Evolutionary conservation across 2,113 vertebrate genomes (phyloP), one percentile per base, ranked within the genome.

Genomic region (Ceuthmochares aereus): DNA sequence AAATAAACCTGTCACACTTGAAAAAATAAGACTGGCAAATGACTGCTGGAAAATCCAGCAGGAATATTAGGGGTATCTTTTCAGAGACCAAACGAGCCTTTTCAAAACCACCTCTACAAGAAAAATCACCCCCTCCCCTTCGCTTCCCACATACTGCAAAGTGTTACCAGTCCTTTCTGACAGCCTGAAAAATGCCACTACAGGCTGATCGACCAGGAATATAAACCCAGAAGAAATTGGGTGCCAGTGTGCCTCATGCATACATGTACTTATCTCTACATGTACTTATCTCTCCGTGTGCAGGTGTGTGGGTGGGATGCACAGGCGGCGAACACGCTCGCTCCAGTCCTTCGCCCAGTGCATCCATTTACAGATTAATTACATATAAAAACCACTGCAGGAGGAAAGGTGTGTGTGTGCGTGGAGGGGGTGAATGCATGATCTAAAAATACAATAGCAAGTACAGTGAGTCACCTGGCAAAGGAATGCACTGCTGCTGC

Each of bases 381-480:
- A 22, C 75, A 56, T 29, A 51, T 2, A n/a, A 60, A 60, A 86
- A 59, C 62, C 92, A 27, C 82, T 92, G 34, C 79, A 92, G 95
- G 95, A 77, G 88, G 82, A 88, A 90, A 90, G 59, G 85, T 42
- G 62, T 6, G 47, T 20, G 17, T 12, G 66, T 37, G 70, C 1
- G 2, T 7, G 45, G 14, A 22, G 49, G 7, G 30, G 51, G 25
- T 29, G 36, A 2, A 70, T 42, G 73, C 81, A 49, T 7, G 73
- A 81, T 95, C 97, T 98, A 88, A 96, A 98, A 98, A 97, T 93
- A 93, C 96, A 96, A 92, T 75, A 83, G 92, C 94, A 93, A 97
- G 93, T 94, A 14, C 68, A 95, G 79, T 79, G 97, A 97, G 94
- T 97, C 96, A 96, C 95, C 96, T 96, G 97, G 95, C 94, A 95